Percentiles rank a stretch among this genome's conserved stretches.
Evolutionary conservation across 1,140 invertebrate genomes (phyloP).

Genomic region (Polypedilum pembai): DNA sequence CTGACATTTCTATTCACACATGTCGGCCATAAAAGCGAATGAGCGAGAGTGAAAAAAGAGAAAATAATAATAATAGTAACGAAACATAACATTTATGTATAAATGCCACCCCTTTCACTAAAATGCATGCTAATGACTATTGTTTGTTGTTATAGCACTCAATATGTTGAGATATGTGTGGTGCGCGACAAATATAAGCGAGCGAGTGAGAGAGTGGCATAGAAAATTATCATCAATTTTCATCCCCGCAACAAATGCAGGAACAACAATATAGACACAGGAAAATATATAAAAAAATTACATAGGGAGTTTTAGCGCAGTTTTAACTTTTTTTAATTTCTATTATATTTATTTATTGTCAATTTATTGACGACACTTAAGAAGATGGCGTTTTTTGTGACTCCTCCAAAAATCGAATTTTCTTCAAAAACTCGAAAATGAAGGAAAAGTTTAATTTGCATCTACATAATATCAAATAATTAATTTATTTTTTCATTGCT

Average conservation of each 20-base stretch:
- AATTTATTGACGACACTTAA: too few species aligned
- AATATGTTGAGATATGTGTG: not conserved
- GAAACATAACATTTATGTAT: too few species aligned
- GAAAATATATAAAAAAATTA: too few species aligned
- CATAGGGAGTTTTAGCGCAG: not conserved
- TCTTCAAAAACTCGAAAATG: too few species aligned
- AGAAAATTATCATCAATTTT: constrained; percentile 14
- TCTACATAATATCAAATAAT: too few species aligned
- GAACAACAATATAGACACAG: too few species aligned
- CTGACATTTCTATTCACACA: not conserved
- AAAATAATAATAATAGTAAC: too few species aligned
- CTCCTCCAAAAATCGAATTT: too few species aligned
- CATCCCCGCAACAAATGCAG: not conserved
- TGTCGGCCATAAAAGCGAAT: not conserved
- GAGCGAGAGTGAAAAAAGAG: not conserved
- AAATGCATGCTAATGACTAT: constrained; percentile 26
- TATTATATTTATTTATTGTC: too few species aligned
- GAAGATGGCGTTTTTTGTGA: too few species aligned
- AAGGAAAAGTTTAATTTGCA: too few species aligned
- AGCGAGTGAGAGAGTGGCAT: not conserved
- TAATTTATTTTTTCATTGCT: too few species aligned
- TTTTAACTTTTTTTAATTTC: not conserved
- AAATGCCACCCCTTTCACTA: constrained; percentile 15
- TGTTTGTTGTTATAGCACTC: constrained; percentile 25
- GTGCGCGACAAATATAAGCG: not conserved